These are phyloP conservation scores for Liopterus haemorrhoidalis DNA, from an alignment of 2,888 invertebrate genomes.

Conservation along the genomic window DNA sequence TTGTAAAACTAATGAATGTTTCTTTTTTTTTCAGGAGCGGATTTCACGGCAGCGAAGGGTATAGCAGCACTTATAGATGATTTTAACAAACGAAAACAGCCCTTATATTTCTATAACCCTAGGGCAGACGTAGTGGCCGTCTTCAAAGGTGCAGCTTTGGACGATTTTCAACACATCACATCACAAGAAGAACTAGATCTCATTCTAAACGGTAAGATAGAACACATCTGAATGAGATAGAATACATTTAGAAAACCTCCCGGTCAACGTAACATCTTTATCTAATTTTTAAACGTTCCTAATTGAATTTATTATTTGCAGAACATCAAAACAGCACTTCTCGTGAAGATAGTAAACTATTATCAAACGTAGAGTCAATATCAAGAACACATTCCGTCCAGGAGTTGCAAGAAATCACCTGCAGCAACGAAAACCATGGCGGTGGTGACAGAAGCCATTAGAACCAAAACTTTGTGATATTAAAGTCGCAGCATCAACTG, in stretches of 20 bases:
- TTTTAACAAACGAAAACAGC: conserved; percentile 63
- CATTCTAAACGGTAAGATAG: conserved; percentile 49
- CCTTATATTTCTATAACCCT: conserved; percentile 64
- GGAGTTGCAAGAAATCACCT: conserved; percentile 25
- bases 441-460: too few relatives aligned
- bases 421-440: conserved; percentile 10
- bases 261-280: neutral
- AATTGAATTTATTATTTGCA: conserved; percentile 12
- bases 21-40: conserved; percentile 55
- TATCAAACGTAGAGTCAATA: conserved; percentile 19
- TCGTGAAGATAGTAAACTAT: conserved; percentile 20
- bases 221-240: too few relatives aligned
- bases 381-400: conserved; percentile 11
- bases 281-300: neutral
- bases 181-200: conserved; percentile 56
- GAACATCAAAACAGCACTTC: conserved; percentile 19
- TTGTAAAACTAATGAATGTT: neutral
- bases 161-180: conserved; percentile 56
- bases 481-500: too few relatives aligned
- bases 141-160: conserved; percentile 61
- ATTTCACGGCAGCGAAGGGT: conserved; percentile 83
- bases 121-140: conserved; percentile 61
- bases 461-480: too few relatives aligned
- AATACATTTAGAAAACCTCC: neutral
- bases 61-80: conserved; percentile 71